Conservation (phyloP, 2,113 vertebrate species). For the Madoqua kirkii region DNA sequence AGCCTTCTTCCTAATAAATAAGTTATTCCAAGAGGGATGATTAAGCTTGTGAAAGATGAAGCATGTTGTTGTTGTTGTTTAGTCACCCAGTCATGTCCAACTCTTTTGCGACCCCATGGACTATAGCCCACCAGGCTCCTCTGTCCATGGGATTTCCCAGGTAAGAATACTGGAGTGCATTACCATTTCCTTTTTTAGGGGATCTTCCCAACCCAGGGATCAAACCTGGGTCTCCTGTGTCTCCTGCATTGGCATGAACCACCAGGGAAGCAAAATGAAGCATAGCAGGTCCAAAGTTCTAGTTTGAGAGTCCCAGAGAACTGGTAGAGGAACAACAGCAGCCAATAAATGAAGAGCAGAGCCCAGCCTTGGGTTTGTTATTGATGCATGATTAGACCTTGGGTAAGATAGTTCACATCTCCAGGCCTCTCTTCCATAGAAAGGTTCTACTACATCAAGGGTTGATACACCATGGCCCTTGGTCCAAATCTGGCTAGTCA, state of each 20-base stretch:
- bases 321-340: background rate
- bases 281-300: background rate
- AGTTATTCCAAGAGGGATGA: background rate
- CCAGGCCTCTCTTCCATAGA: background rate
- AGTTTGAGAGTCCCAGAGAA: background rate
- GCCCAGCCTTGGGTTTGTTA: background rate
- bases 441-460: background rate
- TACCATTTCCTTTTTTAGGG: background rate
- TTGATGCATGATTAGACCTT: background rate
- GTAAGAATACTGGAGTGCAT: background rate
- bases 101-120: background rate
- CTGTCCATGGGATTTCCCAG: background rate
- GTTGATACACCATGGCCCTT: background rate
- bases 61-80: background rate
- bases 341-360: background rate
- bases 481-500: background rate
- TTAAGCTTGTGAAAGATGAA: background rate
- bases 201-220: background rate
- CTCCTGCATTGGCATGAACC: background rate
- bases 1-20: background rate
- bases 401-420: background rate
- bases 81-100: background rate
- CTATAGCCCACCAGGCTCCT: background rate
- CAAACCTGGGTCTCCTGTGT: background rate
- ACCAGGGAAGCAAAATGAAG: background rate